Base-by-base conservation (phyloP, 1,140 invertebrate genomes). In the Cotesia chilonis region DNA sequence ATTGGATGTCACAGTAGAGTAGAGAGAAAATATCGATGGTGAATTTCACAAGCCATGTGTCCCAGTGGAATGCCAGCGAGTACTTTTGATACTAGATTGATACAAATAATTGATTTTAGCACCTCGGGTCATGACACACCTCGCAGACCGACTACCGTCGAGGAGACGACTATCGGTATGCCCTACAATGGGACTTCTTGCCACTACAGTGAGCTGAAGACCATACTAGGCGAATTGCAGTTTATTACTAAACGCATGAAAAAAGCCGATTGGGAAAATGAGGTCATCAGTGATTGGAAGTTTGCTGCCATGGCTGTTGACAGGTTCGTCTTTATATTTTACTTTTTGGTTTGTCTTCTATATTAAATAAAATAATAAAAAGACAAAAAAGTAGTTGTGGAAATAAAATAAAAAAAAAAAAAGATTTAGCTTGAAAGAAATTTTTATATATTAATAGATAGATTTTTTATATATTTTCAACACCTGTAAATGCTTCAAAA, bases 241-340 rank as follows among this genome's bases (percentile, higher is more conserved):
- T 98, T 97, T 87, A 98, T 99, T 80, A 98, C 96, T 10, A 90
- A 91, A 78, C 91, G 94, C 74, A 94, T 97, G 92, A 92, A 93
- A 80, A 95, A 96, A 83, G 92, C 94, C 65, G 95, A 97, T 80
- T 94, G 96, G 76, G 93, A 94, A 79, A 92, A 93, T n/a, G 95
- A 97, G 81, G 90, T 96, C 60, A 95, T 96, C 74, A 95, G 92
- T 84, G 98, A 99, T 85, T 99, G 98, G 98, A 99, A 99, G 86
- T 99, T 99, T 87, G 98, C 98, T 68, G 98, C 98, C 75, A 96
- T 99, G 96, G 98, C 99, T 78, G 96, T 99, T 80, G 98, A 99
- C 89, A 92, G 92, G 92, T 92, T 68, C 51, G 54, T 74, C 3
- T 28, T 28, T 28, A 0, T 52, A 55, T 41, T 37, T 28, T 41